Evolutionary conservation across 2,113 vertebrate species (phyloP), one percentile per base, ranked within the genome.

Genomic region (Cacatua alba): DNA sequence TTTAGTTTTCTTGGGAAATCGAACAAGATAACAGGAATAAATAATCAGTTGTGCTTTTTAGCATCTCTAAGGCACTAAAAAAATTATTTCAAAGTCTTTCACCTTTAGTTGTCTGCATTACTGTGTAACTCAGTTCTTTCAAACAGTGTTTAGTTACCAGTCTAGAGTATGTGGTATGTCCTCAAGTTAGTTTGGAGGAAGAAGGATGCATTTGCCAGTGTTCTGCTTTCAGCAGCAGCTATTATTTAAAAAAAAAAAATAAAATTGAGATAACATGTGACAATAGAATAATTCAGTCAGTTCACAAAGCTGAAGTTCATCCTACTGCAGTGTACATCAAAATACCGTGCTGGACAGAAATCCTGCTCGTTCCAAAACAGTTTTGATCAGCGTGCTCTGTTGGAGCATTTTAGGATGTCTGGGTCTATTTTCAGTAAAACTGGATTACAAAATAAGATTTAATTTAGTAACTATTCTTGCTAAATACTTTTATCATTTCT

Each of bases 11-110:
- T 44, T 76, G 90, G 80, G 76, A 91, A 92, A 96, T 68, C 48
- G 82, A 88, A 88, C 65, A 84, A 86, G 80, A 78, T 84, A 96
- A 95, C 13, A 63, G 49, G 28, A 94, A 82, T 86, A 95, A 97
- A 64, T 81, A 88, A 77, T 83, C 71, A 82, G 21, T 72, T 84
- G 44, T 90, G 65, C 37, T 95, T 83, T 79, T 82, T 92, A 87
- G 37, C 2, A 78, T 88, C 29, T 60, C 55, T 35, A 31, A 95
- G 95, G 70, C 14, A 13, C 20, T 31, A 17, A 39, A 14, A 64
- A 60, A 37, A 24, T 10, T 1, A 29, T 5, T 51, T 52, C 31
- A 43, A 75, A 78, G 86, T 84, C 69, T 86, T 90, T 88, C 46
- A 93, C 71, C 24, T 86, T 65, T 24, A 82, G 44, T 83, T 17